Evolutionary conservation across 2,797 vertebrate genomes (phyloP).

Genomic region (Coranthus polyacanthus): DNA sequence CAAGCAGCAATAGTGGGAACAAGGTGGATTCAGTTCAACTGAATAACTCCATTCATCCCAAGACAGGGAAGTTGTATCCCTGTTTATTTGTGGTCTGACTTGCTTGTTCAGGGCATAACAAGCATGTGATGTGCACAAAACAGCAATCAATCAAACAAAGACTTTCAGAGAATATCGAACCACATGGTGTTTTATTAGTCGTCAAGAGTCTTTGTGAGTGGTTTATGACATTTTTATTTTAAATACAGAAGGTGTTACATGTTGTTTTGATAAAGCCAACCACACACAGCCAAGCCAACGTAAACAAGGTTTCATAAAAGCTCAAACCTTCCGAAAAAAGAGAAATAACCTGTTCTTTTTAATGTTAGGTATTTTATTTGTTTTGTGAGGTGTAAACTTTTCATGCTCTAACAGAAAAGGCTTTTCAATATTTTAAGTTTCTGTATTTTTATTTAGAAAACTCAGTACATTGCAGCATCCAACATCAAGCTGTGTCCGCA

Average conservation of each 20-base stretch:
- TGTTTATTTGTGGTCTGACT: conserved; percentile 9
- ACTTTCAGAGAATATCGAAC: neutral
- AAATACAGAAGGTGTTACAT: neutral
- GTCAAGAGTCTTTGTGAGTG: neutral
- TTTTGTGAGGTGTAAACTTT: no score
- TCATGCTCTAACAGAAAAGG: no score
- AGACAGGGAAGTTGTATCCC: conserved; percentile 3
- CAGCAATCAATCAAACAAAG: conserved; percentile 10
- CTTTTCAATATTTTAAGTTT: no score
- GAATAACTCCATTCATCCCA: conserved; percentile 14
- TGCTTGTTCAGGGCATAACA: conserved; percentile 2
- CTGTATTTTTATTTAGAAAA: neutral
- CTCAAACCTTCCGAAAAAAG: no score
- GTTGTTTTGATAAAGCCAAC: neutral
- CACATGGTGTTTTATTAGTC: neutral
- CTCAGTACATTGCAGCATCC: neutral
- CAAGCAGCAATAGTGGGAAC: conserved; percentile 7
- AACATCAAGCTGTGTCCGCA: neutral
- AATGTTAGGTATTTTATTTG: no score
- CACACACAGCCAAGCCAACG: conserved; percentile 3
- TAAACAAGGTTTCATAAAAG: neutral
- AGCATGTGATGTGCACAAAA: neutral
- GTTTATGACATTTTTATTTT: neutral
- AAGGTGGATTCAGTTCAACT: conserved; percentile 3
- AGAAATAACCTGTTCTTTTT: neutral